A percentile compares a stretch with the other conserved stretches of the same genome.
Evolutionary conservation across 2,113 vertebrate species (phyloP).

Genomic region (Odontesthes bonariensis): DNA sequence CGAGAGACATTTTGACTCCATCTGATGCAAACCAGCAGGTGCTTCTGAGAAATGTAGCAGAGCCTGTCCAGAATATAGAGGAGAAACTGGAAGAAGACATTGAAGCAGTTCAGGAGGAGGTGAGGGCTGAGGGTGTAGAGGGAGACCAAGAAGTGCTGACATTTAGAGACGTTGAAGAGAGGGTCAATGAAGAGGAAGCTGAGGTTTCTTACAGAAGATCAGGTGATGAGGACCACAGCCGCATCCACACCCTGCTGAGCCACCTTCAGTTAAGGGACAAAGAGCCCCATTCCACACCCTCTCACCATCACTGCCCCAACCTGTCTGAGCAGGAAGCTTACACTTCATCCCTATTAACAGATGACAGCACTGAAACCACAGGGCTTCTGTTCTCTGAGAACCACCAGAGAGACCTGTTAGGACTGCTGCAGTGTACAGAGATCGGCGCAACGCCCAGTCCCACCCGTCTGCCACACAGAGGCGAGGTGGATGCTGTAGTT

Average conservation of each 20-base stretch:
- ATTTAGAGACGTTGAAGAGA: slow-evolving; percentile 34
- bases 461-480: slow-evolving; percentile 30
- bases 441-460: not conserved
- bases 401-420: slow-evolving; percentile 84
- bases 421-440: slow-evolving; percentile 83
- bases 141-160: slow-evolving; percentile 10
- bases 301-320: slow-evolving; percentile 27
- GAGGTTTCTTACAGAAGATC: not conserved
- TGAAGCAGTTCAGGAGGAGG: not conserved
- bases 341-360: slow-evolving; percentile 12
- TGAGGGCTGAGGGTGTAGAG: not conserved
- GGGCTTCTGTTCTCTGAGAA: slow-evolving; percentile 88
- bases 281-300: not conserved
- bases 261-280: slow-evolving; percentile 81
- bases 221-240: slow-evolving; percentile 77
- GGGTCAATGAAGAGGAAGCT: slow-evolving; percentile 12
- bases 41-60: slow-evolving; percentile 3
- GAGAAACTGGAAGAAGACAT: slow-evolving; percentile 8
- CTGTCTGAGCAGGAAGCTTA: slow-evolving; percentile 64
- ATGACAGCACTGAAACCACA: slow-evolving; percentile 59
- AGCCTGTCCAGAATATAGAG: not conserved
- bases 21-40: slow-evolving; percentile 19
- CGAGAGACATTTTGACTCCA: slow-evolving; percentile 11
- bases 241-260: slow-evolving; percentile 83
- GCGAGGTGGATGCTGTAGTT: slow-evolving; percentile 76